Base-by-base conservation (phyloP, 2,113 vertebrate species). In the Syngnathus scovelli region DNA sequence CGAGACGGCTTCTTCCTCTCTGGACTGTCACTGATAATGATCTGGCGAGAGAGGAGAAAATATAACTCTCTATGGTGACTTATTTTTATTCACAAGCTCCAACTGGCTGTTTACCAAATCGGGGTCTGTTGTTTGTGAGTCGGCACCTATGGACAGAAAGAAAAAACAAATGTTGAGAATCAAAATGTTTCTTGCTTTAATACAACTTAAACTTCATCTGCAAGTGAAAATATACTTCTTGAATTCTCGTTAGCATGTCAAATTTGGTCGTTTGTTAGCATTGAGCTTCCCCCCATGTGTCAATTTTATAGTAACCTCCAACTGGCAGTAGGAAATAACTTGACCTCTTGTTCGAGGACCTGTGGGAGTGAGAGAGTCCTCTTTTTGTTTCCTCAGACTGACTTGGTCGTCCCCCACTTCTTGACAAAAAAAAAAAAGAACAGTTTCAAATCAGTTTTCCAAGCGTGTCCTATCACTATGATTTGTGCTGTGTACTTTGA, bases 21-120 rank as follows among this genome's bases (percentile, higher is more conserved):
- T 11, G 85, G 66, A 69, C 96, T 94, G n/a, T 94, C 96, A 78
- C 96, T 94, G 43, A 93, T 91, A 81, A 94, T 93, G 49, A 92
- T 92, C 94, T 97, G 85, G 27, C 52, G 21, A 13, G 11, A 12
- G 36, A 21, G 36, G n/a, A 19, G 6, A 11, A 16, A 33, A 15
- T 12, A 33, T 13, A 5, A 55, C n/a, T 13, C 10, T 4, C n/a
- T 12, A 21, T 11, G 10, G n/a, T 3, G n/a, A 39, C 2, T 16
- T 8, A 6, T 36, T 58, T 2, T 7, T 61, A 59, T 7, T 3
- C 38, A 36, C 18, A 5, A 21, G 11, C 11, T 18, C 0, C 27
- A 13, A 13, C 13, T 0, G 21, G 39, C 21, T 23, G 41, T 41
- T 95, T 91, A 96, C 94, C 82, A 94, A 88, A 77, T 90, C 93